A percentile compares a stretch with the other conserved stretches of the same genome.
These are phyloP conservation scores for Coelopa frigida DNA, from an alignment of 1,140 invertebrate species.

Conservation along the genomic window DNA sequence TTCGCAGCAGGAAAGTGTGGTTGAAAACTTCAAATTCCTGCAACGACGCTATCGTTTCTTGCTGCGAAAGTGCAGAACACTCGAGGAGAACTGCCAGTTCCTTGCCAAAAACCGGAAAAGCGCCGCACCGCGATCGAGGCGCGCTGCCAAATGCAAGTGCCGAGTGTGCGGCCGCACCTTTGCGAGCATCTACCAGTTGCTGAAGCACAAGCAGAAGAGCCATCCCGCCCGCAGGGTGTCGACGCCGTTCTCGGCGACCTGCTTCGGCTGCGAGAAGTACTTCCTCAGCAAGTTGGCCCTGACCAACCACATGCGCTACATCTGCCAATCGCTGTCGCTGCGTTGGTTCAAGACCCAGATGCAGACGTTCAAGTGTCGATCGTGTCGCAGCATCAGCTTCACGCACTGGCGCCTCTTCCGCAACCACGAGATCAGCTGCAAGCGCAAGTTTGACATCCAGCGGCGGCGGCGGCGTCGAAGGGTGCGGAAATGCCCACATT, in stretches of 20 bases:
- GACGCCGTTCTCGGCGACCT: conserved; percentile 19
- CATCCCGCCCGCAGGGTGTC: background rate
- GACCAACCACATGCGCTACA: conserved; percentile 34
- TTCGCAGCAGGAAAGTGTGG: too few species aligned
- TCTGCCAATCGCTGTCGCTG: conserved; percentile 31
- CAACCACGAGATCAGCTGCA: conserved; percentile 29
- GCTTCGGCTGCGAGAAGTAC: conserved; percentile 24
- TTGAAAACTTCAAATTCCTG: too few species aligned
- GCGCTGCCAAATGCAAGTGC: too few species aligned
- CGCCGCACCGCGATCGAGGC: too few species aligned
- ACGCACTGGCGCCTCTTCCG: conserved; percentile 37
- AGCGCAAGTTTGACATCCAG: background rate
- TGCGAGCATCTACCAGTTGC: conserved; percentile 15
- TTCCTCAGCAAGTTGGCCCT: conserved; percentile 24
- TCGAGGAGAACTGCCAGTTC: too few species aligned
- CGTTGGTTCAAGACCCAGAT: conserved; percentile 16
- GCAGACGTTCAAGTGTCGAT: conserved; percentile 35
- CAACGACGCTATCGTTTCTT: too few species aligned
- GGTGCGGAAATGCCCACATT: too few species aligned
- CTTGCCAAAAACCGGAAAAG: too few species aligned
- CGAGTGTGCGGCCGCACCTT: conserved; percentile 18
- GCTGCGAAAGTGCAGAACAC: too few species aligned
- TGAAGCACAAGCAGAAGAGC: conserved; percentile 17
- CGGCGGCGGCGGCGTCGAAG: too few species aligned
- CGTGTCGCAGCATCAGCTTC: conserved; percentile 28